phyloP scores from a whole-genome alignment of 2,113 vertebrate species.

The Myrmecophaga tridactyla region DNA sequence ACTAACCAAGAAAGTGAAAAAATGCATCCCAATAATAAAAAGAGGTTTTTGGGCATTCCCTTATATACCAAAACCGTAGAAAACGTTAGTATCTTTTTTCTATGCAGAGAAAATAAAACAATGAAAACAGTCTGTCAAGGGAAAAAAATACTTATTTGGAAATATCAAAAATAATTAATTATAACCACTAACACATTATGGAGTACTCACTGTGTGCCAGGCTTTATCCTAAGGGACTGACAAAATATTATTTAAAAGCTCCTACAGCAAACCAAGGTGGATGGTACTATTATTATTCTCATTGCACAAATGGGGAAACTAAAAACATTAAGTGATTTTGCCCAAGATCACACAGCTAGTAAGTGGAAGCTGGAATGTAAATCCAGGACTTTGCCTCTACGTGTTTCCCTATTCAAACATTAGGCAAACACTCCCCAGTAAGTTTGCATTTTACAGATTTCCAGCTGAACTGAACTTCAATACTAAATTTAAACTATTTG shows the following conservation, averaged over 20 bases:
- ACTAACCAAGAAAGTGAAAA: not conserved
- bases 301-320: not conserved
- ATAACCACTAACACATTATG: not conserved
- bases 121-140: not conserved
- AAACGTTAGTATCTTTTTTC: not conserved
- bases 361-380: not conserved
- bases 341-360: not conserved
- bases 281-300: not conserved
- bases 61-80: not conserved
- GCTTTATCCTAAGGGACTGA: not conserved
- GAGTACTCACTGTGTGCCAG: not conserved
- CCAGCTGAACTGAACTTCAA: not conserved
- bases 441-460: not conserved
- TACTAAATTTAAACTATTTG: conserved; percentile 17
- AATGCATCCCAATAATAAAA: not conserved
- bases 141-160: not conserved
- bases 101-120: not conserved
- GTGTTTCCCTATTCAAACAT: not conserved
- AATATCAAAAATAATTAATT: not conserved
- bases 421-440: not conserved
- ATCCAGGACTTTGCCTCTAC: not conserved
- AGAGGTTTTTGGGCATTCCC: not conserved
- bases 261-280: not conserved
- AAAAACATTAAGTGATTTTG: not conserved
- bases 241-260: too few relatives aligned